Conservation (phyloP, 2,888 invertebrate species). For the Bimastos eiseni region DNA sequence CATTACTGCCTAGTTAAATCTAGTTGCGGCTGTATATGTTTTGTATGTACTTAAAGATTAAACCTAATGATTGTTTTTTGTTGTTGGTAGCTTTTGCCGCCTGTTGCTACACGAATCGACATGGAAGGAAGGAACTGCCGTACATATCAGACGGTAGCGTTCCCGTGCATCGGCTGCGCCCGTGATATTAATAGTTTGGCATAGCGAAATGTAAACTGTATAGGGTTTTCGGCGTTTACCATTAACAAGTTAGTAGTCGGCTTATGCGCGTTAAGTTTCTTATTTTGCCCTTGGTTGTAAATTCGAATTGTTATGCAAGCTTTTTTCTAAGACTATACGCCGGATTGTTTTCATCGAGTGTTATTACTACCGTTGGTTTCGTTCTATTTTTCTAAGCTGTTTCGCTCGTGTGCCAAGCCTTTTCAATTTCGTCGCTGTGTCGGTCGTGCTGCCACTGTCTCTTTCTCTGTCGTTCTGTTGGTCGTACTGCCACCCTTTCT, state of each 20-base stretch:
- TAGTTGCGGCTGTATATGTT: no score
- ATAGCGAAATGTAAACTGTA: constrained; percentile 13
- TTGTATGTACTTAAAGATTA: no score
- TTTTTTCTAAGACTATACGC: constrained; percentile 17
- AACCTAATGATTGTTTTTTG: background rate
- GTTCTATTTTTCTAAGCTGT: constrained; percentile 21
- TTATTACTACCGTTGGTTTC: background rate
- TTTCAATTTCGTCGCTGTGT: background rate
- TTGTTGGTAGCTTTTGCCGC: background rate
- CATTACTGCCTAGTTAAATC: no score
- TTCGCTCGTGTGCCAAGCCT: background rate
- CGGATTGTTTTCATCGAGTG: constrained; percentile 19
- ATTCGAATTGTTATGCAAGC: constrained; percentile 22
- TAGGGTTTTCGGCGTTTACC: constrained; percentile 19
- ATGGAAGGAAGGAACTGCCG: background rate
- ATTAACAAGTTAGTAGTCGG: constrained; percentile 20
- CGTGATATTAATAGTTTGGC: constrained; percentile 25
- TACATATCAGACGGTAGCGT: constrained; percentile 21
- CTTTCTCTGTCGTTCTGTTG: background rate
- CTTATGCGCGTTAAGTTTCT: constrained; percentile 9
- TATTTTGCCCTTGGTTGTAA: background rate
- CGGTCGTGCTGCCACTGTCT: background rate
- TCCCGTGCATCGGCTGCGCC: background rate
- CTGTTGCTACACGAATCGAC: background rate
- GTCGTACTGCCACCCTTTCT: background rate